A percentile compares a stretch with the other conserved stretches of the same genome.
Conservation (phyloP, 2,888 invertebrate genomes). For the Synanthedon andrenaeformis region DNA sequence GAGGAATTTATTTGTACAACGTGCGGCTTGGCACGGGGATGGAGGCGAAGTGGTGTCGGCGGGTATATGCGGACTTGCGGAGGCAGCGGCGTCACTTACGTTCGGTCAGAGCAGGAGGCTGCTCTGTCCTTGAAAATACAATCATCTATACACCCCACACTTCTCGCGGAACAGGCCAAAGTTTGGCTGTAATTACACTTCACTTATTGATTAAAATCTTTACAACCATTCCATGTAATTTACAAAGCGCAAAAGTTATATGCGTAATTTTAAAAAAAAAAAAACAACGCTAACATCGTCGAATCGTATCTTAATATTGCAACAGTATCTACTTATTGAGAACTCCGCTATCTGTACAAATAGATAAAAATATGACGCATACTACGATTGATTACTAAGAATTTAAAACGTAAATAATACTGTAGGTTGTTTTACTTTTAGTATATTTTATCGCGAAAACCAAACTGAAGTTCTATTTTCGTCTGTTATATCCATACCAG, state of each 20-base stretch:
- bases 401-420: slow-evolving; percentile 14
- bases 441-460: neutral
- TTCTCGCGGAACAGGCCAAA: slow-evolving; percentile 7
- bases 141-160: slow-evolving; percentile 9
- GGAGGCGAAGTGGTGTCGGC: neutral
- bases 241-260: too few relatives aligned
- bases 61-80: neutral
- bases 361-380: slow-evolving; percentile 28
- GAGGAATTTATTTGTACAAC: slow-evolving; percentile 3
- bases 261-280: too few relatives aligned
- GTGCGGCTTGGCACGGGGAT: slow-evolving; percentile 7
- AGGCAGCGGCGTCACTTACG: slow-evolving; percentile 28
- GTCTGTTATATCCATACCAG: too few relatives aligned
- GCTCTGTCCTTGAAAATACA: slow-evolving; percentile 43
- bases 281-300: too few relatives aligned
- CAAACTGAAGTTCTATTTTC: neutral
- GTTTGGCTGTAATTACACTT: neutral
- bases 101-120: slow-evolving; percentile 39
- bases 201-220: neutral
- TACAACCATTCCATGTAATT: too few relatives aligned
- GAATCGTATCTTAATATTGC: slow-evolving; percentile 2
- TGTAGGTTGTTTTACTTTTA: neutral
- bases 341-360: slow-evolving; percentile 2
- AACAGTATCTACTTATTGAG: slow-evolving; percentile 1
- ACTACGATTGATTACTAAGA: slow-evolving; percentile 36